Evolutionary conservation across 2,113 vertebrate genomes (phyloP), one percentile per base, ranked within the genome.

Genomic region (Charadrius vociferus): DNA sequence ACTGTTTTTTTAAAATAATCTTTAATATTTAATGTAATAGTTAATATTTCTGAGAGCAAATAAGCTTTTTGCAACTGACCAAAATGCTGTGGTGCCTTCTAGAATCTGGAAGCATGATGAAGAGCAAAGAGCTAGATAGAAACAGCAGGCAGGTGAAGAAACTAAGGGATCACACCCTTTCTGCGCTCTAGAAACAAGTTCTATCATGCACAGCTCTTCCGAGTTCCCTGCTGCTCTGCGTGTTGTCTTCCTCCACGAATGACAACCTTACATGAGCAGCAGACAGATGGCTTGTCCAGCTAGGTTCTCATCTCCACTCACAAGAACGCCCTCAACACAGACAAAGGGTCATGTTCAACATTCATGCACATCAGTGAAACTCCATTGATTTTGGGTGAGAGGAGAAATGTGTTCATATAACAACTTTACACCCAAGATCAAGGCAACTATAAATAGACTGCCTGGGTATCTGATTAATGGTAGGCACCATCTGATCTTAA

Each of bases 401-500:
- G 43, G 41, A 71, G 63, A 66, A 78, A 78, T 81, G 67, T 81
- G 47, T 75, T 78, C 86, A 6, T 12, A 3, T 23, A 81, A 73
- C 63, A 88, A 9, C 47, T 71, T 72, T 39, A 89, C 72, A 72
- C 21, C 39, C 56, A 56, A 72, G 55, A 81, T 79, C 52, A 75
- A 94, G 87, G 43, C 43, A 86, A 56, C 27, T 23, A 11, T 21
- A 71, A 80, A 95, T 18, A 81, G 49, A 21, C 36, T 85, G 81
- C 29, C 55, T 50, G 58, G 67, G 62, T 80, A 36, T 70, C 83
- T 86, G 88, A 90, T 91, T 94, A 93, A 95, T 73, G 37, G 67
- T 63, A 78, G 75, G 50, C 37, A 90, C 68, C 91, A 92, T 89
- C 87, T 96, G 92, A 97, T 81, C 77, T 89, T 95, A 93, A 96